These are phyloP conservation scores for Echinometra lucunter DNA, from an alignment of 53 echinoderm and acorn worm genomes.

Conservation along the genomic window DNA sequence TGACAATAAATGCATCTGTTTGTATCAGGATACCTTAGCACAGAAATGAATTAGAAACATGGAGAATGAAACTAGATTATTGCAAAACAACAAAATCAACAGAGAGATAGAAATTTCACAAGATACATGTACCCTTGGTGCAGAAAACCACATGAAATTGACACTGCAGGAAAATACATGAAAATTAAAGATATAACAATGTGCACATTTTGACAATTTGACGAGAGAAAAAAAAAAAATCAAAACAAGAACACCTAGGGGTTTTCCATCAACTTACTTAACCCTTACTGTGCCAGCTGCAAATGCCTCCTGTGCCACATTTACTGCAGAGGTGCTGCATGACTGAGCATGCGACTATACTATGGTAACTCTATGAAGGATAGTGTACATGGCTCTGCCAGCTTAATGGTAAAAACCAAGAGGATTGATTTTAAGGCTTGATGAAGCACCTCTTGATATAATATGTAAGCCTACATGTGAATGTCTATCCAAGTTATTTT, in stretches of 20 bases:
- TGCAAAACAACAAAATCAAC: too few relatives aligned
- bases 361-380: too few relatives aligned
- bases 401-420: not conserved
- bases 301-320: too few relatives aligned
- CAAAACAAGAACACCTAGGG: not conserved
- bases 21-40: not conserved
- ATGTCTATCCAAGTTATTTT: not conserved
- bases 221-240: not conserved
- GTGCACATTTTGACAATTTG: not conserved
- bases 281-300: too few relatives aligned
- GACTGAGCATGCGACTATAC: too few relatives aligned
- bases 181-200: not conserved
- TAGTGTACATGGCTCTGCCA: too few relatives aligned
- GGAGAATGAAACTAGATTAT: not conserved
- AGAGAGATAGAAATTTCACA: not conserved
- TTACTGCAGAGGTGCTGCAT: too few relatives aligned
- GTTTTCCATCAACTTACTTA: not conserved
- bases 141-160: constrained; percentile 2
- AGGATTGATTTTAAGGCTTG: not conserved
- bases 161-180: not conserved
- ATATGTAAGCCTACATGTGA: not conserved
- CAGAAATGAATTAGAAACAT: not conserved
- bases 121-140: not conserved
- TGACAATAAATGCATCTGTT: not conserved
- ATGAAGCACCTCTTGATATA: not conserved